Evolutionary conservation across 2,888 invertebrate species (phyloP), one percentile per base, ranked within the genome.

Genomic region (Pachymerium ferrugineum): DNA sequence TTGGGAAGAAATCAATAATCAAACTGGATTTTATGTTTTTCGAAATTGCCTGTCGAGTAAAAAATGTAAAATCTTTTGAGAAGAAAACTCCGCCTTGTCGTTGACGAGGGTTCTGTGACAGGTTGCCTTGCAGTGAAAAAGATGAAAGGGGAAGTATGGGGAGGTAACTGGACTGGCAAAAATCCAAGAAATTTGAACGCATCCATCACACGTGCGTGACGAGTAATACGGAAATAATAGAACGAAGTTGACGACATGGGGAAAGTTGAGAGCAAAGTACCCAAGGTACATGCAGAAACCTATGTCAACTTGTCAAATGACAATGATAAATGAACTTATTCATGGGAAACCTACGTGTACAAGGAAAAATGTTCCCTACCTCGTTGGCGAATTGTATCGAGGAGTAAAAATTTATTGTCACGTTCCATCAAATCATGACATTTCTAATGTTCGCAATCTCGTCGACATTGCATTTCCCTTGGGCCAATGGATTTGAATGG

Each of bases 131-230:
- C 54, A 54, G 25, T 54, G 54, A 22, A 62, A 62, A 28, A 5
- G 28, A 62, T 3, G 14, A 8, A 16, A 3, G 38, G 38, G 14
- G 38, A 16, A 38, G 5, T 62, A 12, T 10, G 25, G 28, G 62
- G 12, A 22, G 28, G 62, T 28, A 28, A 25, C 28, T 62, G 62
- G 62, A 22, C n/a, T n/a, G n/a, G n/a, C n/a, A n/a, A 62, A 62
- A 62, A 62, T 62, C 28, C 62, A 22, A 62, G 62, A 62, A 28
- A 62, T 62, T 62, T 62, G 25, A 62, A 62, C 12, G 28, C 62
- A 62, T 62, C 62, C 62, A 62, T 62, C 62, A 62, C 62, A 62
- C 62, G 62, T 62, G 62, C 62, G 62, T 62, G 62, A 62, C 62
- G 62, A 25, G 62, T 62, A 62, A 62, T 62, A 62, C 62, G 62